These are phyloP conservation scores for Oreohelix idahoensis DNA, from an alignment of 1,140 invertebrate species.

Conservation along the genomic window DNA sequence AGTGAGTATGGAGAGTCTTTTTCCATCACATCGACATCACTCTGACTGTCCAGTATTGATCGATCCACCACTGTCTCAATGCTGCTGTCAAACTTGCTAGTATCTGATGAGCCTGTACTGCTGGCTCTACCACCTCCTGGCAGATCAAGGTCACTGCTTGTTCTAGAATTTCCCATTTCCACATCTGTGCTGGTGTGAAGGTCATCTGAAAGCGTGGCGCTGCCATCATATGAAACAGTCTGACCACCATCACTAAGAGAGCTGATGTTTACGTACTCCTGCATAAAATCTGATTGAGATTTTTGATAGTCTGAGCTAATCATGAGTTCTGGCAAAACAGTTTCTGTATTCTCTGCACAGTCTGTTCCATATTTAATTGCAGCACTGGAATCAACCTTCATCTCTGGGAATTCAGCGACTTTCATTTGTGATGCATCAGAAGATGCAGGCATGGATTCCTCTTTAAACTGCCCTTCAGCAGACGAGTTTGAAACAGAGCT, in stretches of 20 bases:
- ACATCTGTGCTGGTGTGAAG: slow-evolving; percentile 18
- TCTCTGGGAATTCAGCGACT: background rate
- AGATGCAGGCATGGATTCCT: background rate
- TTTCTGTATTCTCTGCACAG: background rate
- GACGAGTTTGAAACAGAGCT: background rate
- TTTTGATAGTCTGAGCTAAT: background rate
- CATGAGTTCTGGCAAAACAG: background rate
- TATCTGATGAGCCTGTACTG: slow-evolving; percentile 48
- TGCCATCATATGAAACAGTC: slow-evolving; percentile 18
- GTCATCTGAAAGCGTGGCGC: slow-evolving; percentile 25
- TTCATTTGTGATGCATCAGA: background rate
- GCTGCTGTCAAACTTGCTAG: slow-evolving; percentile 64
- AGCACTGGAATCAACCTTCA: too few species aligned
- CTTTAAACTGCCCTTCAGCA: background rate
- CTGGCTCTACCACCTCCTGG: slow-evolving; percentile 23
- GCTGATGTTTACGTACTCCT: slow-evolving; percentile 22
- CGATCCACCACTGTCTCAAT: slow-evolving; percentile 61
- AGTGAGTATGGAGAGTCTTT: slow-evolving; percentile 16
- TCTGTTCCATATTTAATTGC: background rate
- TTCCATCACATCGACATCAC: slow-evolving; percentile 22
- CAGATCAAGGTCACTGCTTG: slow-evolving; percentile 36
- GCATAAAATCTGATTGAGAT: slow-evolving; percentile 12
- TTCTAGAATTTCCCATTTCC: slow-evolving; percentile 22
- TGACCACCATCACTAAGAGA: slow-evolving; percentile 18
- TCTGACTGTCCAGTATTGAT: slow-evolving; percentile 34